Percentiles rank a stretch among this genome's conserved stretches.
Conservation (phyloP, 2,888 invertebrate genomes). For the Chouioia cunea region DNA sequence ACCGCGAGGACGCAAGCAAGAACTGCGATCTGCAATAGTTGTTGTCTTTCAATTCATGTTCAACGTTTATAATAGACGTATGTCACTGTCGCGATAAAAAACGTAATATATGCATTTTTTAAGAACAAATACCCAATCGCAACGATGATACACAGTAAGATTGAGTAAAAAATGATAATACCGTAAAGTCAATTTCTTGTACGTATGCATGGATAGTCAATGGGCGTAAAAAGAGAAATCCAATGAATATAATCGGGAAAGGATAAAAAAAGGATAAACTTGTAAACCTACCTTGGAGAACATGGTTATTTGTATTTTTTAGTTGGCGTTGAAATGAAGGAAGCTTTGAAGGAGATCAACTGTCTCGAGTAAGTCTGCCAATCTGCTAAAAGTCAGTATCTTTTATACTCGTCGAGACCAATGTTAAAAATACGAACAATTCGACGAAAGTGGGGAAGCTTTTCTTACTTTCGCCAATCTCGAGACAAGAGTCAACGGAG, state of each 20-base stretch:
- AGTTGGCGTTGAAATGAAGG: slow-evolving; percentile 32
- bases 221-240: too few species aligned
- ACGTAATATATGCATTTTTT: too few species aligned
- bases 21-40: slow-evolving; percentile 54
- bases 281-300: slow-evolving; percentile 48
- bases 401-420: slow-evolving; percentile 53
- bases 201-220: too few species aligned
- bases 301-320: slow-evolving; percentile 45
- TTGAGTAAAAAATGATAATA: too few species aligned
- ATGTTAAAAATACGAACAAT: slow-evolving; percentile 8
- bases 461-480: background rate
- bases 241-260: too few species aligned
- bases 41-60: too few species aligned
- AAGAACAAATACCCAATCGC: too few species aligned
- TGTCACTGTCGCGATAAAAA: too few species aligned
- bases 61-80: too few species aligned
- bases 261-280: slow-evolving; percentile 12
- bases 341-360: slow-evolving; percentile 25
- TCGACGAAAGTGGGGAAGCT: slow-evolving; percentile 26
- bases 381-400: slow-evolving; percentile 51
- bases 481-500: background rate
- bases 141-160: too few species aligned
- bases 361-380: slow-evolving; percentile 48
- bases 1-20: slow-evolving; percentile 59
- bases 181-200: too few species aligned